A percentile compares a stretch with the other conserved stretches of the same genome.
phyloP scores from a whole-genome alignment of 2,888 invertebrate species.

The Xestia rhomboidea region DNA sequence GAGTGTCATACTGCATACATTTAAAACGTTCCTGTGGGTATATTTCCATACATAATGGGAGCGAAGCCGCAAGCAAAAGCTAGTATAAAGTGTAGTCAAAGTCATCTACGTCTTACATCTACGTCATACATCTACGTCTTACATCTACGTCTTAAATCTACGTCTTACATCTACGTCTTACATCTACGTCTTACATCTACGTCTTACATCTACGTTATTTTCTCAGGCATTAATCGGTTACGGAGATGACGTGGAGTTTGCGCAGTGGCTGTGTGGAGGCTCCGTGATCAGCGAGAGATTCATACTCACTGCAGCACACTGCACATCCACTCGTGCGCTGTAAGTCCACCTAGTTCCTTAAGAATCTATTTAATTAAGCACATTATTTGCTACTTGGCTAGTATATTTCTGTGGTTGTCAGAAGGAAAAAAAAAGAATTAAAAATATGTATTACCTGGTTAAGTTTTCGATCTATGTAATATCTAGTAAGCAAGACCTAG shows the following conservation, averaged over 20 bases:
- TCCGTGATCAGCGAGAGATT: constrained; percentile 70
- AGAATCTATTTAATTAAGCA: not conserved
- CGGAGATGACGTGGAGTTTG: constrained; percentile 40
- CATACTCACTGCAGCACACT: constrained; percentile 71
- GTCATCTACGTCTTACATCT: too few species aligned
- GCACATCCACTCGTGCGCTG: constrained; percentile 23
- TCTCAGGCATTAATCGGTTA: constrained; percentile 59
- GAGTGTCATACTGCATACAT: too few species aligned
- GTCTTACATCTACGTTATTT: too few species aligned
- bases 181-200: too few species aligned
- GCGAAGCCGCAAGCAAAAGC: too few species aligned
- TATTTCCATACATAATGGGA: too few species aligned
- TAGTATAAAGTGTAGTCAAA: too few species aligned
- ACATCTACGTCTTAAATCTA: too few species aligned
- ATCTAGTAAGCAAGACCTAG: not conserved
- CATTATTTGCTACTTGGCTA: not conserved
- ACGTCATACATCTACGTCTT: too few species aligned
- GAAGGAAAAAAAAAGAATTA: not conserved
- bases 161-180: too few species aligned
- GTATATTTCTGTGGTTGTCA: not conserved
- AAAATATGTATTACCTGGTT: not conserved
- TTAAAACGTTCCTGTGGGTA: too few species aligned
- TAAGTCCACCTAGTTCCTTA: constrained; percentile 18
- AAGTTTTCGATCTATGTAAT: not conserved
- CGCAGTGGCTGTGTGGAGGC: constrained; percentile 72